Conservation (phyloP, 2,797 vertebrate genomes). For the Periophthalmus magnuspinnatus region DNA sequence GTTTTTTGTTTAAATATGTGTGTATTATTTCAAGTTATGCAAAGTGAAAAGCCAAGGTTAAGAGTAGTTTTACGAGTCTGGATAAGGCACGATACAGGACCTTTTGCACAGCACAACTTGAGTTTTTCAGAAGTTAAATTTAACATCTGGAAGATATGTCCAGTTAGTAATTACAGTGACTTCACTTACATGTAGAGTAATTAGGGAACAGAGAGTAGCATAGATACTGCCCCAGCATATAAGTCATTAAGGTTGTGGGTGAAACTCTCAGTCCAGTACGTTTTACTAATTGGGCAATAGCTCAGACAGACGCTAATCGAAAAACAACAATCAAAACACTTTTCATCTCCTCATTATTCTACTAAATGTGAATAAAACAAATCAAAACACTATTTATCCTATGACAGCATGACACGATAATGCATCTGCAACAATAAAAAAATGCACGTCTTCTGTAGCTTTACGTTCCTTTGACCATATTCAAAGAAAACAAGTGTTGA, state of each 20-base stretch:
- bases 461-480: conserved; percentile 6
- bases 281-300: neutral
- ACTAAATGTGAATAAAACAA: too few species aligned
- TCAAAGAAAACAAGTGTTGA: conserved; percentile 14
- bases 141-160: neutral
- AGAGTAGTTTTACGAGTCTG: neutral
- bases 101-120: neutral
- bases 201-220: neutral
- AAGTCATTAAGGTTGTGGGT: neutral
- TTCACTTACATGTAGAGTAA: neutral
- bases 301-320: neutral
- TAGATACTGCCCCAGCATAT: too few species aligned
- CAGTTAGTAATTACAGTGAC: neutral
- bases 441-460: too few species aligned
- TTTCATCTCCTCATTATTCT: too few species aligned
- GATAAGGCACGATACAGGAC: neutral
- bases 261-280: neutral
- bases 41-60: neutral
- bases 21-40: neutral
- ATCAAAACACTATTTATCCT: too few species aligned
- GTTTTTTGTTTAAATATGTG: neutral
- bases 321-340: too few species aligned
- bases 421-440: too few species aligned
- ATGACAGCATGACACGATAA: too few species aligned
- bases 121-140: neutral